Evolutionary conservation across 2,797 vertebrate species (phyloP).

Genomic region (Neosilurus hyrtlii): DNA sequence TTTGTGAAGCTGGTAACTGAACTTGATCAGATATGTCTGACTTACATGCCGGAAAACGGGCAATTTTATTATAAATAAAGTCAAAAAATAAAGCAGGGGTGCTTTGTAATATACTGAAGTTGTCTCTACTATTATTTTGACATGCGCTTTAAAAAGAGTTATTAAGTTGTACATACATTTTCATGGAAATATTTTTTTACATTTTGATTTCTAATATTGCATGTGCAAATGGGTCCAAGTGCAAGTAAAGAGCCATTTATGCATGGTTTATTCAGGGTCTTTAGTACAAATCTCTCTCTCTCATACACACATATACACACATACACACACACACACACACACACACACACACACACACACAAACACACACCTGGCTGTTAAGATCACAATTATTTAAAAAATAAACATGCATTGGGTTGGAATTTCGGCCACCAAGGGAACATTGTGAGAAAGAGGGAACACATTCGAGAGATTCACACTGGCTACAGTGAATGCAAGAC

Average conservation of each 20-base stretch:
- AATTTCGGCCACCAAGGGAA: neutral
- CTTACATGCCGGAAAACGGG: too few species aligned
- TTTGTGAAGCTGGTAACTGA: too few species aligned
- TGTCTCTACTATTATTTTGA: too few species aligned
- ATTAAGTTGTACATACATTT: too few species aligned
- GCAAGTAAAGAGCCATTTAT: neutral
- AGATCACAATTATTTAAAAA: neutral
- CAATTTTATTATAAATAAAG: too few species aligned
- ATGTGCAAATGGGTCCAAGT: too few species aligned
- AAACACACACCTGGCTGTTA: conserved; percentile 5
- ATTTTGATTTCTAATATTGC: too few species aligned
- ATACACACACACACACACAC: conserved; percentile 1
- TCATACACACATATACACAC: neutral
- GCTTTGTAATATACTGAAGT: too few species aligned
- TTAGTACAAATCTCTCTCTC: conserved; percentile 9
- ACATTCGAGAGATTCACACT: conserved; percentile 5
- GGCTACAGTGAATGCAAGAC: conserved; percentile 28
- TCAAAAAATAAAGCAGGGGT: too few species aligned
- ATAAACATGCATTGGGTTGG: neutral
- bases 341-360: neutral
- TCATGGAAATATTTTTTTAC: too few species aligned
- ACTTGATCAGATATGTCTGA: too few species aligned
- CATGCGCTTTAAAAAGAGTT: too few species aligned
- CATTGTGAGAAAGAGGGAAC: conserved; percentile 2
- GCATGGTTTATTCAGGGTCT: neutral